Conservation (phyloP, 2,113 vertebrate genomes). For the Channa argus region DNA sequence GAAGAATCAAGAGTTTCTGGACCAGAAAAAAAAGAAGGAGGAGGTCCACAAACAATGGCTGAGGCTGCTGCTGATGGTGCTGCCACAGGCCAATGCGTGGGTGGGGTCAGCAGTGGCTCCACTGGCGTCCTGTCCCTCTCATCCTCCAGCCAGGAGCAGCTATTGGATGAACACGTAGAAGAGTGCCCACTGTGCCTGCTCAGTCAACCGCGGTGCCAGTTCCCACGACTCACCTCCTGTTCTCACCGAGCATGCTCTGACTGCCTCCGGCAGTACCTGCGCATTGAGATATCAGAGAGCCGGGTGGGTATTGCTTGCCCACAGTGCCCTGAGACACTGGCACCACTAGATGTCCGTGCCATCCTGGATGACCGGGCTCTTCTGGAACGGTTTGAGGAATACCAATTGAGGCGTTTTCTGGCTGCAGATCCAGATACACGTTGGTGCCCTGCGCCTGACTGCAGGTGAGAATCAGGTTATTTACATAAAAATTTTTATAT, state of each 20-base stretch:
- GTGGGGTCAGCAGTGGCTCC: conserved; percentile 62
- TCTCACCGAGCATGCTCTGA: conserved; percentile 83
- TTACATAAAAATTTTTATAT: too few species aligned
- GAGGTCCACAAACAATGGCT: conserved; percentile 22
- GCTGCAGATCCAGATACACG: conserved; percentile 86
- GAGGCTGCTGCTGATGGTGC: conserved; percentile 38
- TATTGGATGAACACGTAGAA: conserved; percentile 84
- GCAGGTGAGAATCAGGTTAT: conserved; percentile 81
- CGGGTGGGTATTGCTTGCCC: conserved; percentile 86
- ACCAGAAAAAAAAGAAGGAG: conserved; percentile 71
- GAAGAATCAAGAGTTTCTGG: conserved; percentile 62
- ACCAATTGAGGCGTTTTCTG: conserved; percentile 86
- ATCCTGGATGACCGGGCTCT: conserved; percentile 85
- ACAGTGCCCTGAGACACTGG: conserved; percentile 83
- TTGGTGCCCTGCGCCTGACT: conserved; percentile 89
- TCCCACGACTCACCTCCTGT: conserved; percentile 84
- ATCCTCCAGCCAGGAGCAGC: conserved; percentile 83
- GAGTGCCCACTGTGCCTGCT: conserved; percentile 91
- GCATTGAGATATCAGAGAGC: conserved; percentile 87
- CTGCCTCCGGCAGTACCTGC: conserved; percentile 87
- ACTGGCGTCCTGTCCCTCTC: conserved; percentile 81
- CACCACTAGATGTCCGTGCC: conserved; percentile 77
- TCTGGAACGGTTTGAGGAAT: conserved; percentile 87
- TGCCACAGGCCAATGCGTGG: conserved; percentile 57
- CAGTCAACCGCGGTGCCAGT: conserved; percentile 85